Conservation (phyloP, 2,797 vertebrate genomes). For the Denticeps clupeoides region DNA sequence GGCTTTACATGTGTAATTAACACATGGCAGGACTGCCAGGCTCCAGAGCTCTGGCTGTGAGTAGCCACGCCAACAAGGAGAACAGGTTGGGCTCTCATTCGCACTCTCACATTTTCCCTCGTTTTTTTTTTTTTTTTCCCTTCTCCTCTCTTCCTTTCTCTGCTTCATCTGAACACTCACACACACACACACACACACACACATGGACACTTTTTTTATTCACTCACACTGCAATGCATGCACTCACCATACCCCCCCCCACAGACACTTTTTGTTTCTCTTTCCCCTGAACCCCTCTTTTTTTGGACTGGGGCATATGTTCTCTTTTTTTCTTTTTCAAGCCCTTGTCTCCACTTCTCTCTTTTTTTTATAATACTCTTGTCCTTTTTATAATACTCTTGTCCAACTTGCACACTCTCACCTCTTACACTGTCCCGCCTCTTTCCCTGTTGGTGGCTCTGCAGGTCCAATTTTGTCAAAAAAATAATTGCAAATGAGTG, state of each 20-base stretch:
- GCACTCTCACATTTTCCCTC: slow-evolving; percentile 73
- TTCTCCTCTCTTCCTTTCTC: slow-evolving; percentile 26
- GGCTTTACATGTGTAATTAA: slow-evolving; percentile 91
- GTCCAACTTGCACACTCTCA: background rate
- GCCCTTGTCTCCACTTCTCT: too few species aligned
- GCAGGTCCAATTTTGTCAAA: too few species aligned
- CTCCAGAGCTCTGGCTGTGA: slow-evolving; percentile 41
- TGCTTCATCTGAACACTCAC: background rate
- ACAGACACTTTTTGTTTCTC: background rate
- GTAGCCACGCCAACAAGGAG: slow-evolving; percentile 29
- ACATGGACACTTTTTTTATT: too few species aligned
- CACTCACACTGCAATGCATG: too few species aligned
- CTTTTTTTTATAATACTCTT: too few species aligned
- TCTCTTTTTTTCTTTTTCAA: too few species aligned
- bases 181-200: background rate
- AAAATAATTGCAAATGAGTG: too few species aligned
- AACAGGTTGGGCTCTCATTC: too few species aligned
- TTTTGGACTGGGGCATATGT: too few species aligned
- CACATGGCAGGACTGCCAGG: slow-evolving; percentile 66
- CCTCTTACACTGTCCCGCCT: too few species aligned
- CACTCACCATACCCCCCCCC: background rate
- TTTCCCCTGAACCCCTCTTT: too few species aligned
- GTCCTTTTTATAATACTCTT: background rate
- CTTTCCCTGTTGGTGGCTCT: too few species aligned
- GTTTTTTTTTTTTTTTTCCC: slow-evolving; percentile 69